Percentiles rank a stretch among this genome's conserved stretches.
These are phyloP conservation scores for Cosmorhoe ocellata DNA, from an alignment of 2,888 invertebrate species.

Conservation along the genomic window DNA sequence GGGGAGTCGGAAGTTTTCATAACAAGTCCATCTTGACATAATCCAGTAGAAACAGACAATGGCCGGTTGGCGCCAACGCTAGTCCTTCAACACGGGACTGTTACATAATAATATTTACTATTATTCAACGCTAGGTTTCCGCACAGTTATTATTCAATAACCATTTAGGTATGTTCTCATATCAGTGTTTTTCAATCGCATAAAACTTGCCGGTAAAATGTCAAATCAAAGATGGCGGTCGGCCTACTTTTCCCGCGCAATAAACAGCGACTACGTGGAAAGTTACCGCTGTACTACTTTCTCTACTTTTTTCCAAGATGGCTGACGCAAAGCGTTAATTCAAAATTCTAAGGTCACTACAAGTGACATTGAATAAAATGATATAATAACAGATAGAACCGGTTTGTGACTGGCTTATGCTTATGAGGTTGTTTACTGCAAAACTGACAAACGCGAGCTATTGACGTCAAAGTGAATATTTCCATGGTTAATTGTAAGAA, in stretches of 20 bases:
- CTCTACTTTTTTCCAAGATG: constrained; percentile 81
- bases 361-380: constrained; percentile 35
- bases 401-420: constrained; percentile 6
- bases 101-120: constrained; percentile 28
- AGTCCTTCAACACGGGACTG: constrained; percentile 21
- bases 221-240: constrained; percentile 73
- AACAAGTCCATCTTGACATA: constrained; percentile 63
- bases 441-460: constrained; percentile 9
- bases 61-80: constrained; percentile 58
- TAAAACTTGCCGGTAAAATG: constrained; percentile 53
- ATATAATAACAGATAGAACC: constrained; percentile 22
- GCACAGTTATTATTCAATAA: constrained; percentile 5
- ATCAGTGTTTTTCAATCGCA: constrained; percentile 30
- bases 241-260: constrained; percentile 79
- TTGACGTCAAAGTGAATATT: constrained; percentile 34
- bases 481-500: constrained; percentile 27
- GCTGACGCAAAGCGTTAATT: constrained; percentile 63
- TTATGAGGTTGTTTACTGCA: constrained; percentile 17
- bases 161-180: constrained; percentile 3
- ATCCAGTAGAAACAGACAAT: constrained; percentile 58
- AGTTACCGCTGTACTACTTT: constrained; percentile 81
- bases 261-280: constrained; percentile 73
- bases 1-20: constrained; percentile 56
- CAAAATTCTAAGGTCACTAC: constrained; percentile 45
- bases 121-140: constrained; percentile 28